Conservation (phyloP, 2,797 vertebrate species). For the Macropus fuliginosus region DNA sequence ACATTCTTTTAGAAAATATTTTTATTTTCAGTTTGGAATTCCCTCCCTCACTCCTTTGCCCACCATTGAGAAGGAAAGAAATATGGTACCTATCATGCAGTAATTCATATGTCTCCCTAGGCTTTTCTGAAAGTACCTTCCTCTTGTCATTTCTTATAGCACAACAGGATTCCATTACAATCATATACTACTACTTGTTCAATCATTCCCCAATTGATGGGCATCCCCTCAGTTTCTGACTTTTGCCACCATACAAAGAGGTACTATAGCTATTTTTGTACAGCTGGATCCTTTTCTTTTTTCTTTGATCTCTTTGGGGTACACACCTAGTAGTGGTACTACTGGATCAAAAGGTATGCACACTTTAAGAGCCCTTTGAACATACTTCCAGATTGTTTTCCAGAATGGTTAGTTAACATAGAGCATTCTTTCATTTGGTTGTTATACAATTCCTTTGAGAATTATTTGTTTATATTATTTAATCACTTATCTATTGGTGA, state of each 20-base stretch:
- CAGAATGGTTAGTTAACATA: not conserved
- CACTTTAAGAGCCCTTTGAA: not conserved
- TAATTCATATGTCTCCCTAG: not conserved
- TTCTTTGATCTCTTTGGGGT: not conserved
- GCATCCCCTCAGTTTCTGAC: not conserved
- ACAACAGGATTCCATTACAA: not conserved
- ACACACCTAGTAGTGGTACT: not conserved
- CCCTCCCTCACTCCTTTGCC: not conserved
- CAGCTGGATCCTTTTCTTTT: not conserved
- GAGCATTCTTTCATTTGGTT: not conserved
- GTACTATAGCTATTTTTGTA: not conserved
- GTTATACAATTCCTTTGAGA: not conserved
- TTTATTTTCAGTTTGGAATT: not conserved
- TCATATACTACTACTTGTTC: not conserved
- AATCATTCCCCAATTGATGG: not conserved
- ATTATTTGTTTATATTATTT: not conserved
- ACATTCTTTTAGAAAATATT: not conserved
- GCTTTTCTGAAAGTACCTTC: not conserved
- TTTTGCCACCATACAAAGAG: not conserved
- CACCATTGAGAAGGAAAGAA: not conserved
- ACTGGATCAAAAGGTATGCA: not conserved
- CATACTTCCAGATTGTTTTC: not conserved
- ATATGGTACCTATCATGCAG: not conserved
- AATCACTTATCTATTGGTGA: not conserved
- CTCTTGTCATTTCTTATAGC: not conserved